Conservation (phyloP, 2,888 invertebrate genomes). For the Plusia festucae region DNA sequence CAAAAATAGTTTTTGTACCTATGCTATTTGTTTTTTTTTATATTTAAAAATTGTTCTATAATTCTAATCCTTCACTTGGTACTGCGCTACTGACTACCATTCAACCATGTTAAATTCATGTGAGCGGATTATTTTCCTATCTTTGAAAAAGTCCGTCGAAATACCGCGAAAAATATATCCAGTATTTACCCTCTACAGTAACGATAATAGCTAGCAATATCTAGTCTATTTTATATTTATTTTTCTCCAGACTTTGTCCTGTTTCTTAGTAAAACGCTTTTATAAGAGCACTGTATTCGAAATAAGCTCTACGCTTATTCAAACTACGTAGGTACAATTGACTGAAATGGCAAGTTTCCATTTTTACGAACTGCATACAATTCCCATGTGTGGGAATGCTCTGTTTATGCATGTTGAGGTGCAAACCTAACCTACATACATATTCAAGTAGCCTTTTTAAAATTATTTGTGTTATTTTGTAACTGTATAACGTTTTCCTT, state of each 20-base stretch:
- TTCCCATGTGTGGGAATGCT: neutral
- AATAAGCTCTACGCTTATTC: neutral
- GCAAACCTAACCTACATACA: neutral
- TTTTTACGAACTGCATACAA: constrained; percentile 7
- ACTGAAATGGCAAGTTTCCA: constrained; percentile 3
- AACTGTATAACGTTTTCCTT: neutral
- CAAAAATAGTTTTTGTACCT: no score
- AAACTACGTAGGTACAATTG: constrained; percentile 2
- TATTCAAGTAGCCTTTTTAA: neutral
- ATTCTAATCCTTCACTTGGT: no score
- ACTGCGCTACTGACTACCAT: no score
- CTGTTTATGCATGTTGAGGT: neutral
- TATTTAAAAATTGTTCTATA: no score
- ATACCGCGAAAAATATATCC: neutral
- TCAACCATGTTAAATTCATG: no score
- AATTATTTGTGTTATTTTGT: neutral
- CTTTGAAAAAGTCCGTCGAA: neutral
- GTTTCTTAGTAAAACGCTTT: neutral
- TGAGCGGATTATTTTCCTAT: no score
- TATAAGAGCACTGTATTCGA: neutral
- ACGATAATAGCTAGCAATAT: neutral
- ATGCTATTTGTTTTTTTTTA: no score
- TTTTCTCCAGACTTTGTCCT: neutral
- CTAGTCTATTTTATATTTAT: neutral
- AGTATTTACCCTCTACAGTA: neutral